phyloP scores from a whole-genome alignment of 2,113 vertebrate genomes.

The Ciconia maguari region DNA sequence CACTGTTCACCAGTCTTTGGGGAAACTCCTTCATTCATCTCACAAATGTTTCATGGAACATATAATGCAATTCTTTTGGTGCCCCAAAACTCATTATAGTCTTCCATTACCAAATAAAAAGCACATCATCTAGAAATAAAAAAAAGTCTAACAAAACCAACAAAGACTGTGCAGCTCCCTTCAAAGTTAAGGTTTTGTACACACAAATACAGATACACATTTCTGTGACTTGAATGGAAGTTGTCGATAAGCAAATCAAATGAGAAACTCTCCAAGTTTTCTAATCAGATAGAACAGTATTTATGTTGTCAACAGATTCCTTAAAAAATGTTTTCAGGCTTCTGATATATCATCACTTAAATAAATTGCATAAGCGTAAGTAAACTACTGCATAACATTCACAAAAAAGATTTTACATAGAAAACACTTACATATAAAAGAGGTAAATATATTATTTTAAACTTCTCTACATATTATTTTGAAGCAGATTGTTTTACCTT shows the following conservation, averaged over 20 bases:
- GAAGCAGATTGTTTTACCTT: not conserved
- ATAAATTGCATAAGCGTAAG: not conserved
- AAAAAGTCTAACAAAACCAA: not conserved
- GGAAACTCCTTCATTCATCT: not conserved
- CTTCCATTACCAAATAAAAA: not conserved
- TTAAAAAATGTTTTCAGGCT: not conserved
- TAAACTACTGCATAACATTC: not conserved
- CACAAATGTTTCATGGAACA: not conserved
- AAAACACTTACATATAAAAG: not conserved
- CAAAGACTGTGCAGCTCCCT: not conserved
- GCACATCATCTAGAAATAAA: not conserved
- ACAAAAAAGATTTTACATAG: not conserved
- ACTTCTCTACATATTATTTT: not conserved
- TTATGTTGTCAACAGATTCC: not conserved
- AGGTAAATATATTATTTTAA: not conserved
- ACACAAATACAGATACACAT: not conserved
- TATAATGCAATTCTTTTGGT: not conserved
- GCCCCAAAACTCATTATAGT: not conserved
- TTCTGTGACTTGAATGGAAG: not conserved
- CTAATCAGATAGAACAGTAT: not conserved
- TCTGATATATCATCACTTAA: not conserved
- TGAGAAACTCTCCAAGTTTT: not conserved
- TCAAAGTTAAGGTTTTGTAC: not conserved
- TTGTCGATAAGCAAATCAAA: not conserved
- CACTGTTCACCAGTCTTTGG: not conserved